Conservation (phyloP, 2,113 vertebrate species). For the Indri indri region DNA sequence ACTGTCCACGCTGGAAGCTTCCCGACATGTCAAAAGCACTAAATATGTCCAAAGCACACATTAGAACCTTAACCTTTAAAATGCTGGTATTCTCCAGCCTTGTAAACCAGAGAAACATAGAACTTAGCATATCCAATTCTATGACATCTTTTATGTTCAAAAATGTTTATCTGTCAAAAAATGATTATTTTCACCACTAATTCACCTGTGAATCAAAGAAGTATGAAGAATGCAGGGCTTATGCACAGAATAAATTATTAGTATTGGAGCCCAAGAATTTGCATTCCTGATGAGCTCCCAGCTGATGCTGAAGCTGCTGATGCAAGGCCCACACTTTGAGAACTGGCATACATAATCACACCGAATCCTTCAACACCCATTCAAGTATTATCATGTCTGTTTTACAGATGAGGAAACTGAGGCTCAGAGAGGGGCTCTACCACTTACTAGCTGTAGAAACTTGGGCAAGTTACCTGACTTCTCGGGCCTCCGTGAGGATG, state of each 20-base stretch:
- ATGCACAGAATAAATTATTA: background rate
- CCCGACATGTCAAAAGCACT: constrained; percentile 23
- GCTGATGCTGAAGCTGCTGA: background rate
- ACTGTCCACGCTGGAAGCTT: constrained; percentile 44
- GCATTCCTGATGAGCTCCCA: background rate
- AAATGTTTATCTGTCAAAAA: background rate
- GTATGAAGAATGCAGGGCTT: background rate
- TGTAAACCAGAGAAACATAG: background rate
- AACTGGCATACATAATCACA: background rate
- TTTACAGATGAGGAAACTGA: background rate
- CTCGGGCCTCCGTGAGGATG: background rate
- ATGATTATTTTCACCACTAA: background rate
- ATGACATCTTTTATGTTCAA: background rate
- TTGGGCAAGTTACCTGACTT: background rate
- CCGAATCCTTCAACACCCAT: background rate
- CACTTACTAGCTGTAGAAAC: background rate
- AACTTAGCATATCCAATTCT: background rate
- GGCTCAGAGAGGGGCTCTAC: background rate
- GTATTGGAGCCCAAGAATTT: background rate
- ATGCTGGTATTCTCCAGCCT: background rate
- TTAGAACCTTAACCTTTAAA: background rate
- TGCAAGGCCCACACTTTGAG: background rate
- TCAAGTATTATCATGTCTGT: background rate
- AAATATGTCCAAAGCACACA: background rate
- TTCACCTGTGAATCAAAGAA: background rate